Base-by-base conservation (phyloP, 2,888 invertebrate species). In the Malachius bipustulatus region DNA sequence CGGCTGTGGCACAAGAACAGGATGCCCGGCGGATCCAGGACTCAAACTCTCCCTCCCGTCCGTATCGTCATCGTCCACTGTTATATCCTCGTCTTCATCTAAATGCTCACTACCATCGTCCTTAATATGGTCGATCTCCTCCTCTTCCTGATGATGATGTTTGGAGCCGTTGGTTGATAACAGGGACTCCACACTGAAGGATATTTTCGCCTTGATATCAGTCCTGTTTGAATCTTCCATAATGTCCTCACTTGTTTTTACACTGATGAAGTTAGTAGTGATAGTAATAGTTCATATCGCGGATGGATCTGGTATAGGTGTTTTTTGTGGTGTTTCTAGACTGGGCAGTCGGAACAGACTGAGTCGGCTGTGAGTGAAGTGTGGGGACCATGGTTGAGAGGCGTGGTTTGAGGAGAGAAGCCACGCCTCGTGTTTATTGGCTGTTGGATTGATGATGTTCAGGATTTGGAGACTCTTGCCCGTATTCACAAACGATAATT, bases 121-220 rank as follows among this genome's bases (percentile, higher is more conserved):
- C 24, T 45, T 33, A 14, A 11, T 6, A 9, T 31, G 14, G 11
- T 40, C 37, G 26, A 44, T 43, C 44, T 36, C 41, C 41, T 51
- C 49, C 34, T 48, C 52, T 14, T 39, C 40, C 16, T 50, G 48
- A 19, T 53, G 48, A 9, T 34, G 28, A 4, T 40, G 40, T 35
- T 43, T 47, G 35, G 34, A 39, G 4, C 43, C 38, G 19, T 48
- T 49, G n/a, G 49, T 64, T 55, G 46, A 63, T 19, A 80, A 56
- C 13, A 80, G 54, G 0, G 79, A 70, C 59, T 80, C 80, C 31
- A 80, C 79, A 62, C 79, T 80, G 59, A 80, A 80, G 41, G 78
- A 78, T 54, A 80, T 79, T 49, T 78, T 75, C 47, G 75, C 68
- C 55, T 73, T 75, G 51, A 70, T 55, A 37, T 54, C 55, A 19